Conservation (phyloP, 2,888 invertebrate genomes). For the Drosophila melanosoma region DNA sequence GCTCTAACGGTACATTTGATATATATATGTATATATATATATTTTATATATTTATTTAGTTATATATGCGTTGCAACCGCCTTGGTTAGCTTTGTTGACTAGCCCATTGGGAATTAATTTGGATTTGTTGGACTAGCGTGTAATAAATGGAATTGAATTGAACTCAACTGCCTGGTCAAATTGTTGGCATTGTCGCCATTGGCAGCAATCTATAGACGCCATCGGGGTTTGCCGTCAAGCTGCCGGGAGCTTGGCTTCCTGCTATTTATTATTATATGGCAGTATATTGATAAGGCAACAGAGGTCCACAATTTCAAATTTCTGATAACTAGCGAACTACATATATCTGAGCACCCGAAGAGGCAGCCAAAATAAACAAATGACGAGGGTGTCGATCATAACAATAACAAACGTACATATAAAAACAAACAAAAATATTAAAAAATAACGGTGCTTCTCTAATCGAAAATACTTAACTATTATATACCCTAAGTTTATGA, state of each 20-base stretch:
- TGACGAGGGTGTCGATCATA: conserved; percentile 34
- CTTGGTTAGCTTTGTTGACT: conserved; percentile 69
- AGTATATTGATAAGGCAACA: conserved; percentile 62
- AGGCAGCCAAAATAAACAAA: conserved; percentile 55
- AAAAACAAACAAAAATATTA: neutral
- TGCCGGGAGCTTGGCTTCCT: conserved; percentile 65
- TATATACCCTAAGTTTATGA: neutral
- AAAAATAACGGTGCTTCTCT: neutral
- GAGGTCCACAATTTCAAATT: conserved; percentile 4
- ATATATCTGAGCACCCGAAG: conserved; percentile 39
- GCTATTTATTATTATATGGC: conserved; percentile 61
- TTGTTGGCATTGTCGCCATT: conserved; percentile 66
- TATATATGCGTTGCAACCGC: conserved; percentile 4
- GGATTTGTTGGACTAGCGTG: conserved; percentile 69
- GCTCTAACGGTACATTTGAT: conserved; percentile 20
- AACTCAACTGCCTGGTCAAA: conserved; percentile 63
- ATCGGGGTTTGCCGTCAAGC: conserved; percentile 59
- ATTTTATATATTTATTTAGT: neutral
- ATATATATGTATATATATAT: neutral
- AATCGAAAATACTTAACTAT: neutral
- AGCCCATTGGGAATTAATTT: conserved; percentile 75
- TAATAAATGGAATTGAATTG: conserved; percentile 48
- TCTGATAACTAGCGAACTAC: conserved; percentile 46
- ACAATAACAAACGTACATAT: neutral
- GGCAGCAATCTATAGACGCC: conserved; percentile 77